Evolutionary conservation across 1,140 invertebrate genomes (phyloP), one percentile per base, ranked within the genome.

Genomic region (Archivesica marissinica): DNA sequence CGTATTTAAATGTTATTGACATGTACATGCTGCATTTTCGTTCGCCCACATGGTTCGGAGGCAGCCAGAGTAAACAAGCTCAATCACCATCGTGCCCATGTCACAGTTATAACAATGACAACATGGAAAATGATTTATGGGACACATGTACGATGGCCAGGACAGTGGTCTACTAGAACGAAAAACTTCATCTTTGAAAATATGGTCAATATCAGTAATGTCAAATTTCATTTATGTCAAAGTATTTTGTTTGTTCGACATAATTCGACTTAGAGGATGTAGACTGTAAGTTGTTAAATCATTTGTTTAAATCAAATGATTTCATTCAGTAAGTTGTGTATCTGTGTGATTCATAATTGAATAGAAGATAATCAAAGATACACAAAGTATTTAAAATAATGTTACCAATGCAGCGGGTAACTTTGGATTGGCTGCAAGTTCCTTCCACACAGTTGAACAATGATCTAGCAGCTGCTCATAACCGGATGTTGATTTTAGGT

Each of bases 381-480:
- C 4, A 52, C 25, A 20, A n/a, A 52, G 7, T 47, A 54, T 59
- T 2, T 28, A 59, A 6, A 59, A 25, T 17, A 64, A 23, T 72
- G 13, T 61, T 87, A 93, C 91, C 72, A 93, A 68, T 85, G 92
- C 92, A 23, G 84, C 39, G 17, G 39, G 38, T 13, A 61, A 80
- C 0, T 88, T 84, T 15, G 44, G 25, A 79, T 93, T 88, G 52
- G 80, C 77, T 17, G 80, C 83, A 3, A 92, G 76, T 30, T 89
- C 88, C 25, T 86, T 88, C 86, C 90, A 93, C 0, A 93, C 89
- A 11, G 81, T 25, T 47, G 88, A 25, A 81, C 92, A 93, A 20
- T 87, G 88, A 0, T 82, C 30, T 59, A 92, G 52, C 30, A 93
- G 89, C 20, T 74, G 68, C 4, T 61, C 25, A 20, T 39, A 66